These are phyloP conservation scores for Gambelia wislizenii DNA, from an alignment of 2,797 vertebrate species.

Conservation along the genomic window DNA sequence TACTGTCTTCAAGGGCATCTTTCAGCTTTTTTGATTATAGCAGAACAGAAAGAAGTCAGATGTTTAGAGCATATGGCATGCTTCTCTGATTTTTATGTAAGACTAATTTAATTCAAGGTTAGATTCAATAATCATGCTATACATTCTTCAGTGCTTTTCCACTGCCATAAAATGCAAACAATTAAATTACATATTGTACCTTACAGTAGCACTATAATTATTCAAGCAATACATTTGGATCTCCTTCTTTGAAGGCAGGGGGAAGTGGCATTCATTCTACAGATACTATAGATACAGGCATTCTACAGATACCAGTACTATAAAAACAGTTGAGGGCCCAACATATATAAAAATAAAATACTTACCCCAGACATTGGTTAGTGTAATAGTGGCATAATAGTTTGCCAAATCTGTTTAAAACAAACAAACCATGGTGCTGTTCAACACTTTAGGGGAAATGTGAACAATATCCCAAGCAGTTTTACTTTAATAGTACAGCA, in stretches of 20 bases:
- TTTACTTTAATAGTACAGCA: neutral
- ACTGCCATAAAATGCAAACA: slow-evolving; percentile 26
- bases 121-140: neutral
- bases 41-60: slow-evolving; percentile 4
- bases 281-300: too few relatives aligned
- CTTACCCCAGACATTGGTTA: neutral
- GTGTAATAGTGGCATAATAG: neutral
- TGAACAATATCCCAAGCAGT: too few relatives aligned
- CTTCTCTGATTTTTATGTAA: slow-evolving; percentile 28
- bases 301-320: neutral
- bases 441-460: neutral
- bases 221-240: neutral
- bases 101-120: slow-evolving; percentile 29
- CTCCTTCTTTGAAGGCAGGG: neutral
- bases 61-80: neutral
- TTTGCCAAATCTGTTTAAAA: neutral
- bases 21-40: slow-evolving; percentile 11
- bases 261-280: neutral
- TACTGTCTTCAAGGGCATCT: neutral
- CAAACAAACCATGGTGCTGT: neutral
- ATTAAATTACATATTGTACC: slow-evolving; percentile 13
- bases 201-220: neutral
- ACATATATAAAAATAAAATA: neutral
- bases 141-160: neutral
- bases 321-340: neutral